phyloP scores from a whole-genome alignment of 1,140 invertebrate species.

The Lycorma delicatula region DNA sequence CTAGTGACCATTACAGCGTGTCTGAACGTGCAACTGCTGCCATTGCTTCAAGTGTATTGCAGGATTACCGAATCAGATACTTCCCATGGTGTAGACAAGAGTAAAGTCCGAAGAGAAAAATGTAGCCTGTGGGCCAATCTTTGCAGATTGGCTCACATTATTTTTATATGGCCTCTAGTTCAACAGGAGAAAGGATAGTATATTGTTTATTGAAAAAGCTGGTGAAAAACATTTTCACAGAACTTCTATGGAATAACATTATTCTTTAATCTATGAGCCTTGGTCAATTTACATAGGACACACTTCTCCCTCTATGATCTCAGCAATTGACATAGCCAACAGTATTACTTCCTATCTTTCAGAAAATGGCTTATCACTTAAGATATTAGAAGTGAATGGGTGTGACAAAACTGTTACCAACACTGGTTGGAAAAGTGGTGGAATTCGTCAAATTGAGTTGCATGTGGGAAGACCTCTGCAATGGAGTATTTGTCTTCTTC shows the following conservation, averaged over 20 bases:
- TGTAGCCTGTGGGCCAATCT: slow-evolving; percentile 13
- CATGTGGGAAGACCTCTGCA: slow-evolving; percentile 23
- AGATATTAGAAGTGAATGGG: slow-evolving; percentile 21
- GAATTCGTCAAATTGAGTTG: slow-evolving; percentile 25
- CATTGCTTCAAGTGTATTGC: slow-evolving; percentile 29
- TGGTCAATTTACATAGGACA: slow-evolving; percentile 27
- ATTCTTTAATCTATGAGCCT: slow-evolving; percentile 28
- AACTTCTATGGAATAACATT: slow-evolving; percentile 25
- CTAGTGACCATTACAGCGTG: too few species aligned
- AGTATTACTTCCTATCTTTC: slow-evolving; percentile 20
- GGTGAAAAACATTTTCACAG: slow-evolving; percentile 22
- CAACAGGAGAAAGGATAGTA: slow-evolving; percentile 29
- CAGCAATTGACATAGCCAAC: slow-evolving; percentile 19
- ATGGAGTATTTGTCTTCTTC: slow-evolving; percentile 30
- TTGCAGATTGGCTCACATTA: background rate
- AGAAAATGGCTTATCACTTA: slow-evolving; percentile 19
- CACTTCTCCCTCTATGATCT: slow-evolving; percentile 21
- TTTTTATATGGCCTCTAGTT: slow-evolving; percentile 16
- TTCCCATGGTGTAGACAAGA: slow-evolving; percentile 27
- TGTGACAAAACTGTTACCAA: slow-evolving; percentile 34
- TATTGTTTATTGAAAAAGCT: slow-evolving; percentile 22
- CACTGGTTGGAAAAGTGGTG: slow-evolving; percentile 28
- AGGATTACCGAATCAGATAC: slow-evolving; percentile 20
- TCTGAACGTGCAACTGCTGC: slow-evolving; percentile 31
- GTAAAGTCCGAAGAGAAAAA: slow-evolving; percentile 29